Base-by-base conservation (phyloP, 1,140 invertebrate genomes). In the Coptotermes formosanus region DNA sequence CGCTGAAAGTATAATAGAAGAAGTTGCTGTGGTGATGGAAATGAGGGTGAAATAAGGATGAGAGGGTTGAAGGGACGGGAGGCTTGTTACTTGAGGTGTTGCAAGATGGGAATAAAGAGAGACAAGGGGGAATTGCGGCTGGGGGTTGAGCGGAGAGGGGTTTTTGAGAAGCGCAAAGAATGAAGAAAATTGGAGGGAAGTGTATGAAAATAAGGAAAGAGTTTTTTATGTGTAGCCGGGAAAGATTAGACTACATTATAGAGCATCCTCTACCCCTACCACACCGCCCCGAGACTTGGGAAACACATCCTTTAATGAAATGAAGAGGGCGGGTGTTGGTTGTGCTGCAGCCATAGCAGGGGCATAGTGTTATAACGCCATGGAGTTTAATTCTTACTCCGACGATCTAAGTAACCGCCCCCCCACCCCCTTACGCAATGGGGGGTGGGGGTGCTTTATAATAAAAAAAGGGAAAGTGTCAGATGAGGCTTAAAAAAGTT, bases 261-360 rank as follows among this genome's bases (percentile, higher is more conserved):
- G 64, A 75, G 64, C 64, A 75, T 75, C 64, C 64, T n/a, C n/a
- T 75, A 25, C n/a, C 64, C 64, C 16, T 75, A 25, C 64, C n/a
- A 8, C 64, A 25, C n/a, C 64, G 7, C 64, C 64, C 64, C 64
- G 25, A 75, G 30, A 30, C 64, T 75, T 75, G 83, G 59, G 83
- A 64, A 84, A 84, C 83, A 84, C 83, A 84, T 84, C 59, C 83
- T 85, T 85, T 85, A 85, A 85, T 85, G 85, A 85, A 85, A 85
- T 44, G 59, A 30, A 55, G 69, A 75, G 64, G 64, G 64, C n/a
- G 25, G 64, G 64, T 75, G 64, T 25, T 75, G 64, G 64, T 75
- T 25, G 64, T 75, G 25, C n/a, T 30, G 64, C 64, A n/a, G 64
- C 25, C 14, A n/a, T 25, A 25, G 64, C 64, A 30, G 64, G 64